A percentile compares a stretch with the other conserved stretches of the same genome.
These are phyloP conservation scores for Apotomis betuletana DNA, from an alignment of 2,888 invertebrate species.

Conservation along the genomic window DNA sequence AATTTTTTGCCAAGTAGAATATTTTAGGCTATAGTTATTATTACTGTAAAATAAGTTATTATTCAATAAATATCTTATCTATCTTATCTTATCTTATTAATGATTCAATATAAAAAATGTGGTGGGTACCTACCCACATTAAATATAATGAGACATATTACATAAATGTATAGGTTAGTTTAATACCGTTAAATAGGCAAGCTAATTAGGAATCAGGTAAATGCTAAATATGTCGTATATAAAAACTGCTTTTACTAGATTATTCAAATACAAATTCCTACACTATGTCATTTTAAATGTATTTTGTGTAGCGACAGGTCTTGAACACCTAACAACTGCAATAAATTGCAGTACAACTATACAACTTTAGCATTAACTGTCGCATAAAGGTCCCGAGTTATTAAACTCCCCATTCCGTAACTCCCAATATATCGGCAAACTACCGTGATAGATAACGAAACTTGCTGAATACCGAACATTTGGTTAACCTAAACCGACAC, in stretches of 20 bases:
- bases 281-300: slow-evolving; percentile 1
- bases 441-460: slow-evolving; percentile 41
- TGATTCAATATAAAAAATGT: too few relatives aligned
- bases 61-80: too few relatives aligned
- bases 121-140: too few relatives aligned
- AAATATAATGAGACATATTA: too few relatives aligned
- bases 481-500: slow-evolving; percentile 38
- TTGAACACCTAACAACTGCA: slow-evolving; percentile 25
- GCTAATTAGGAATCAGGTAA: too few relatives aligned
- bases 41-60: too few relatives aligned
- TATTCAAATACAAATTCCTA: not conserved
- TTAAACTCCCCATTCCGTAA: slow-evolving; percentile 25
- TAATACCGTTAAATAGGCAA: too few relatives aligned
- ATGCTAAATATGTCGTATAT: too few relatives aligned
- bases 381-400: slow-evolving; percentile 29
- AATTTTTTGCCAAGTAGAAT: too few relatives aligned
- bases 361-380: slow-evolving; percentile 31
- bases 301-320: slow-evolving; percentile 4
- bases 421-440: slow-evolving; percentile 40
- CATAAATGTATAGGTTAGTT: too few relatives aligned
- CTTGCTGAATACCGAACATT: slow-evolving; percentile 37
- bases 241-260: not conserved
- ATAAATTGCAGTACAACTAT: slow-evolving; percentile 23
- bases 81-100: too few relatives aligned
- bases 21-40: too few relatives aligned